Percentiles rank a stretch among this genome's conserved stretches.
These are phyloP conservation scores for Bactericera cockerelli DNA, from an alignment of 1,140 invertebrate species.

Conservation along the genomic window DNA sequence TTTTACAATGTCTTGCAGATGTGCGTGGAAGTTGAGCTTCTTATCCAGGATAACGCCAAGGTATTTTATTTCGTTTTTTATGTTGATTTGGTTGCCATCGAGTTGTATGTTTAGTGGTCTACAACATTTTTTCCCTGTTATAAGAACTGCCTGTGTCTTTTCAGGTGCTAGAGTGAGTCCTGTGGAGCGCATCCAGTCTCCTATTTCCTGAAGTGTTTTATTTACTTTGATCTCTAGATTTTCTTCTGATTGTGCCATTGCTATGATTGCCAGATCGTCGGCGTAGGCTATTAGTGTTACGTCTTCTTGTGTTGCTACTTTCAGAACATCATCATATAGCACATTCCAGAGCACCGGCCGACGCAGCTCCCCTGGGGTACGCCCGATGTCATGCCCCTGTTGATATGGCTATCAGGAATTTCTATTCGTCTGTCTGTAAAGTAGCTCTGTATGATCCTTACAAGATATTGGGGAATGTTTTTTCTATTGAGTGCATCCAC, in stretches of 20 bases:
- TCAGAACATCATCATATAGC: not conserved
- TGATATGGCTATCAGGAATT: not conserved
- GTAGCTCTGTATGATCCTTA: not conserved
- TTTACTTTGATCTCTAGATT: not conserved
- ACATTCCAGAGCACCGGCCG: not conserved
- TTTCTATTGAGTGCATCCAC: not conserved
- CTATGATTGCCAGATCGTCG: not conserved
- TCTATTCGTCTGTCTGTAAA: not conserved
- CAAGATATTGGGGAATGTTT: not conserved
- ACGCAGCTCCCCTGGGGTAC: conserved; percentile 12
- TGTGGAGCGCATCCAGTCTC: not conserved
- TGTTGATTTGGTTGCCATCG: not conserved
- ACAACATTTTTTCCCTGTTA: not conserved
- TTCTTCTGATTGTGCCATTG: not conserved
- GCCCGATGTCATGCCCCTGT: not conserved
- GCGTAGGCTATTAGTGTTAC: not conserved
- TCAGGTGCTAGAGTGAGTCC: not conserved
- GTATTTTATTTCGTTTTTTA: not conserved
- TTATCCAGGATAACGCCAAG: not conserved
- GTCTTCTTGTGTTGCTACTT: not conserved
- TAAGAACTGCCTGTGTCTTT: not conserved
- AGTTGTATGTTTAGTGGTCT: not conserved
- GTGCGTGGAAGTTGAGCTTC: not conserved
- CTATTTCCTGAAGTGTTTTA: not conserved
- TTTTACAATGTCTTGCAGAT: not conserved